A percentile compares a stretch with the other conserved stretches of the same genome.
Evolutionary conservation across 2,888 invertebrate species (phyloP).

Genomic region (Psylliodes chrysocephalus): DNA sequence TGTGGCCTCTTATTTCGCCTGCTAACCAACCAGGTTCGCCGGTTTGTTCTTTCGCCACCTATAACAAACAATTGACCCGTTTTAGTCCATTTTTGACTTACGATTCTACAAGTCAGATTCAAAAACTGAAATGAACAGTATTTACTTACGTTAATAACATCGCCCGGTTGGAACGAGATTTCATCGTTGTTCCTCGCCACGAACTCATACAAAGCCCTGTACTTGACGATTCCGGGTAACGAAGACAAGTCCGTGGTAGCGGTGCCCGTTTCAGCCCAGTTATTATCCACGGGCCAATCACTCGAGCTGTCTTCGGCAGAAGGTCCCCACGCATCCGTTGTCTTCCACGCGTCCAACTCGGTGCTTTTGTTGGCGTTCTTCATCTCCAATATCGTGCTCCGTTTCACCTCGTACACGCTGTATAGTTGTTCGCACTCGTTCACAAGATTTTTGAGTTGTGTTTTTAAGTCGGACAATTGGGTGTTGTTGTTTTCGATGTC

Average conservation of each 20-base stretch:
- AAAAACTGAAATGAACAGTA: conserved; percentile 9
- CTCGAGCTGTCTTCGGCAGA: conserved; percentile 50
- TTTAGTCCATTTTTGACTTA: no score
- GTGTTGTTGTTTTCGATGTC: conserved; percentile 85
- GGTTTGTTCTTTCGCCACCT: conserved; percentile 80
- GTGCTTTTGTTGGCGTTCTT: conserved; percentile 62
- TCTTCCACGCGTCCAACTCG: conserved; percentile 69
- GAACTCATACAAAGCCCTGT: conserved; percentile 94
- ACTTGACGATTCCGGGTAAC: conserved; percentile 71
- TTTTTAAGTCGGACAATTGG: conserved; percentile 78
- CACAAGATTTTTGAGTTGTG: conserved; percentile 73
- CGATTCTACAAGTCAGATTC: no score
- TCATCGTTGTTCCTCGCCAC: conserved; percentile 92
- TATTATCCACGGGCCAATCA: conserved; percentile 66
- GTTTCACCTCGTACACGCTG: conserved; percentile 75
- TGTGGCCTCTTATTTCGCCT: conserved; percentile 88
- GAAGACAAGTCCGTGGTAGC: conserved; percentile 56
- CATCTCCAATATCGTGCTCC: conserved; percentile 63
- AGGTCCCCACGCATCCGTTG: conserved; percentile 66
- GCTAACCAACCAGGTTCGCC: conserved; percentile 98
- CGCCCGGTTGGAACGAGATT: conserved; percentile 92
- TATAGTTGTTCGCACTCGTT: conserved; percentile 76
- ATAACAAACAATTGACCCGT: no score
- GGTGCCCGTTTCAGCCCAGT: conserved; percentile 45
- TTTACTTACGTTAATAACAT: conserved; percentile 81